Percentiles rank a stretch among this genome's conserved stretches.
Conservation (phyloP, 2,888 invertebrate genomes). For the Therioaphis trifolii region DNA sequence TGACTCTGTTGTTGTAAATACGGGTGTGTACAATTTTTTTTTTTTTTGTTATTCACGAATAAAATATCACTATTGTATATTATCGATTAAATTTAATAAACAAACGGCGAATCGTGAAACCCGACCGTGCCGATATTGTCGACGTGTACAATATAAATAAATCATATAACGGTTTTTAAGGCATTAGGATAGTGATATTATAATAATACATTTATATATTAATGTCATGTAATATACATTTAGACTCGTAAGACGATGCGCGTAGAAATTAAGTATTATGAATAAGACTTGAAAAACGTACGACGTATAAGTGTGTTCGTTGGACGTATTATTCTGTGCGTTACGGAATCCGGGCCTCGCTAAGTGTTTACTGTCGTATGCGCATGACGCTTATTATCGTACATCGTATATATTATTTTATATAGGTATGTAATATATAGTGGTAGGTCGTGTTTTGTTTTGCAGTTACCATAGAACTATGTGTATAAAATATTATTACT, state of each 20-base stretch:
- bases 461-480: constrained; percentile 37
- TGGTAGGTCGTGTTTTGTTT: too few species aligned
- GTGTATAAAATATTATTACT: neutral
- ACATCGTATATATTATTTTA: too few species aligned
- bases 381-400: neutral
- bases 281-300: too few species aligned
- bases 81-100: too few species aligned
- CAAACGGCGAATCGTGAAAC: too few species aligned
- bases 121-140: neutral
- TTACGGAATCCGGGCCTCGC: neutral
- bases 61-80: too few species aligned
- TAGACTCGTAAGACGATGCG: neutral
- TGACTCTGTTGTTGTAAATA: constrained; percentile 4
- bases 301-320: too few species aligned
- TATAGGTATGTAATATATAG: too few species aligned
- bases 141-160: constrained; percentile 7
- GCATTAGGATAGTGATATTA: constrained; percentile 5
- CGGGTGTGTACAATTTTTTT: constrained; percentile 9
- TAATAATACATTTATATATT: neutral
- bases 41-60: neutral
- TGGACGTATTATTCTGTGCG: too few species aligned
- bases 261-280: too few species aligned
- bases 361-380: neutral
- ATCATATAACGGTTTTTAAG: neutral
- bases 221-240: neutral